phyloP scores from a whole-genome alignment of 2,797 vertebrate genomes.

The Anguilla pacifica region DNA sequence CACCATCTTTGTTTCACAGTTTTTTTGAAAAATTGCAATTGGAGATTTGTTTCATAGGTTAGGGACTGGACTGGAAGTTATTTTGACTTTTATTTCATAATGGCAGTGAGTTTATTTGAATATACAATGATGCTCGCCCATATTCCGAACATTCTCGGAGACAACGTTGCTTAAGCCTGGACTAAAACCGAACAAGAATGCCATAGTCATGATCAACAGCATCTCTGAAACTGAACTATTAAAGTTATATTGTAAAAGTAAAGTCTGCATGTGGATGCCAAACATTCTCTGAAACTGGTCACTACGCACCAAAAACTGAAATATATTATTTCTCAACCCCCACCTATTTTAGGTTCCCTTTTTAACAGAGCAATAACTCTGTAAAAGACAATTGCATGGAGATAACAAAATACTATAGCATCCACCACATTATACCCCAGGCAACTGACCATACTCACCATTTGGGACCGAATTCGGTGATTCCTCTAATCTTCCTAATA shows the following conservation, averaged over 20 bases:
- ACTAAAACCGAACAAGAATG: neutral
- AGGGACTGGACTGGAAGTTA: neutral
- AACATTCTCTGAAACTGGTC: neutral
- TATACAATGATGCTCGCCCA: neutral
- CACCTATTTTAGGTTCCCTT: neutral
- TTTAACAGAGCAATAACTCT: neutral
- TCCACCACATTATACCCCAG: neutral
- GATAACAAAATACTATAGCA: neutral
- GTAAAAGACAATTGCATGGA: neutral
- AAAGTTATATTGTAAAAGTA: neutral
- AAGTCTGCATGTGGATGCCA: neutral
- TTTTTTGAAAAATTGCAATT: no score
- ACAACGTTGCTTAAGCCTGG: neutral
- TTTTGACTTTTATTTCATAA: neutral
- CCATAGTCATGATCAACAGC: neutral
- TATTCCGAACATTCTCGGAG: neutral
- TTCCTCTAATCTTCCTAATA: slow-evolving; percentile 20
- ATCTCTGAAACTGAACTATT: neutral
- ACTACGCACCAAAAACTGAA: neutral
- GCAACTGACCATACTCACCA: slow-evolving; percentile 56
- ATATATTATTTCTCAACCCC: neutral
- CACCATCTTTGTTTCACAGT: neutral
- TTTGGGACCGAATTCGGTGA: neutral
- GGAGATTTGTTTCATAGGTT: no score
- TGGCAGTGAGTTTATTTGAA: neutral